Conservation (phyloP, 2,113 vertebrate genomes). For the Crotophaga sulcirostris region DNA sequence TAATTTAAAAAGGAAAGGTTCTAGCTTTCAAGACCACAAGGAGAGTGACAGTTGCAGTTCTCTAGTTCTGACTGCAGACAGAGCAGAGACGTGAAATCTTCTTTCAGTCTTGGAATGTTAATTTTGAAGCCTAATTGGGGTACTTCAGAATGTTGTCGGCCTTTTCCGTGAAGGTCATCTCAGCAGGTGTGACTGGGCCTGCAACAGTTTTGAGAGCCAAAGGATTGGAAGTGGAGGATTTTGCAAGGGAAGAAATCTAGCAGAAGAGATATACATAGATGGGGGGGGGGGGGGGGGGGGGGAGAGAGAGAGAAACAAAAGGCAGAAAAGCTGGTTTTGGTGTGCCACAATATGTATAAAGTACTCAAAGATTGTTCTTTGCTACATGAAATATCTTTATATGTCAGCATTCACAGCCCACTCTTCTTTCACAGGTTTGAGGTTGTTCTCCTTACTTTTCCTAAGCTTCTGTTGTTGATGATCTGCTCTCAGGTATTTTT, state of each 20-base stretch:
- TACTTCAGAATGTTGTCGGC: background rate
- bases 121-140: background rate
- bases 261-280: rapidly evolving
- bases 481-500: background rate
- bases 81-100: background rate
- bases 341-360: background rate
- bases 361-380: background rate
- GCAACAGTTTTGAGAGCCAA: background rate
- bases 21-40: background rate
- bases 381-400: background rate
- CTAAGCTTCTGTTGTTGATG: background rate
- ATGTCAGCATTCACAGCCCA: background rate
- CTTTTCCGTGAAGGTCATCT: background rate
- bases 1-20: background rate
- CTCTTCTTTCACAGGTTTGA: background rate
- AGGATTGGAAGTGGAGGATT: background rate
- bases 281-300: no score
- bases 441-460: background rate
- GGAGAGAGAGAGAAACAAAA: background rate
- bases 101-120: background rate
- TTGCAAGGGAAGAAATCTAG: background rate
- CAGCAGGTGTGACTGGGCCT: background rate
- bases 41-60: background rate
- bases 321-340: background rate
- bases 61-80: background rate